Percentiles rank a stretch among this genome's conserved stretches.
phyloP scores from a whole-genome alignment of 2,888 invertebrate species.

The Miltochrista miniata region DNA sequence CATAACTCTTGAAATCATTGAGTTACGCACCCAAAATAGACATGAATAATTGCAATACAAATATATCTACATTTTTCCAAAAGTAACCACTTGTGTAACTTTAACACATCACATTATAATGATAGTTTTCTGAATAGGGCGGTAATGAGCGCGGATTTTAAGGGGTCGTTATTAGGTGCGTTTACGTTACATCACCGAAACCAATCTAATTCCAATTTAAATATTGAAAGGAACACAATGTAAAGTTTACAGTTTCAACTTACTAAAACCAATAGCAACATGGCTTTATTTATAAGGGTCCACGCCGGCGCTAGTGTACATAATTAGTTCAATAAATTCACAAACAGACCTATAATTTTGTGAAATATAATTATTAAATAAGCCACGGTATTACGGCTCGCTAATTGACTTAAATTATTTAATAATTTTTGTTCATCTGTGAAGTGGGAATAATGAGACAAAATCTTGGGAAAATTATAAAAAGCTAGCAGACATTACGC shows the following conservation, averaged over 20 bases:
- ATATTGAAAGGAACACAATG: constrained; percentile 1
- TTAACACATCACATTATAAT: too few species aligned
- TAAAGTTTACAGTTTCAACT: constrained; percentile 6
- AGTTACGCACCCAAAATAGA: too few species aligned
- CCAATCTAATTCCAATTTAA: neutral
- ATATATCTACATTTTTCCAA: too few species aligned
- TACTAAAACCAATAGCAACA: too few species aligned
- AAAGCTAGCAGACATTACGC: neutral
- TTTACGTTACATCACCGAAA: too few species aligned
- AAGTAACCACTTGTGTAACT: too few species aligned
- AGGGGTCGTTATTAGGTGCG: too few species aligned
- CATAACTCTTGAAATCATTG: too few species aligned
- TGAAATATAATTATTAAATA: constrained; percentile 8
- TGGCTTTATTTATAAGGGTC: constrained; percentile 28
- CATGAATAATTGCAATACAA: too few species aligned
- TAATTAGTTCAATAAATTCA: constrained; percentile 29
- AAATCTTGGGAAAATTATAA: neutral
- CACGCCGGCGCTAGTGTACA: constrained; percentile 12
- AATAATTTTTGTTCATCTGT: neutral
- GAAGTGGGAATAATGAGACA: neutral
- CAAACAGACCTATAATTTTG: constrained; percentile 8
- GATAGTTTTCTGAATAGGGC: too few species aligned
- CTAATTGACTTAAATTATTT: constrained; percentile 6
- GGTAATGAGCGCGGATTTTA: too few species aligned
- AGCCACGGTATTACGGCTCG: neutral